Evolutionary conservation across 2,888 invertebrate species (phyloP), one percentile per base, ranked within the genome.

Genomic region (Coenonympha glycerion): DNA sequence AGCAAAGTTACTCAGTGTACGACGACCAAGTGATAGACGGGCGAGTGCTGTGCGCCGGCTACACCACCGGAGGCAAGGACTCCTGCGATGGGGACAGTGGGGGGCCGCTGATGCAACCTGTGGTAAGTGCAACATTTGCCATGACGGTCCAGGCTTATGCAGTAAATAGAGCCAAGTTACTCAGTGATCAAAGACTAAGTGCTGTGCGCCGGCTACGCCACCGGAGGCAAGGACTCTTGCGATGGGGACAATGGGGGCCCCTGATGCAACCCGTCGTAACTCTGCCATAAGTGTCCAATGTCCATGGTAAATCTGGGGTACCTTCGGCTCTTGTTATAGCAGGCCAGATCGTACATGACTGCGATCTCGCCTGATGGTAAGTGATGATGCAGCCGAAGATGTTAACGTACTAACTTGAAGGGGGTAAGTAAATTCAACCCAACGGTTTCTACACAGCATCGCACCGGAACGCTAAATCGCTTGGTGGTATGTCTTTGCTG

Each of bases 201-300:
- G 18, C 58, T 94, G 1, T 95, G 94, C 66, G 94, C 93, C 0
- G 93, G 93, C 0, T 90, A 73, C 66, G 71, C 84, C 42, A 64
- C 69, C 36, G 93, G 93, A 0, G 91, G 91, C 13, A 91, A 90
- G 68, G 94, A 94, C 66, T 90, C 93, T 33, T 94, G 93, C 62
- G 90, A 92, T 79, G 93, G 95, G 1, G 95, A 95, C 79, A 94
- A 93, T 41, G 95, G 95, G 0, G 95, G 95, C 95, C 95, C 0
- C 76, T 95, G 11, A 92, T 94, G 92, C 88, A 90, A 41, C 79
- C 85, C 1, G 76, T 81, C 48, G 87, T 87, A 31, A 76, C 82
- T 73, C 47, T 2, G n/a, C n/a, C 22, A 2, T 18, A 6, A 5
- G 2, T n/a, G 2, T n/a, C 9, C n/a, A n/a, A n/a, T n/a, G n/a